A percentile compares a stretch with the other conserved stretches of the same genome.
phyloP scores from a whole-genome alignment of 2,888 invertebrate genomes.

The Phengaris alcon region DNA sequence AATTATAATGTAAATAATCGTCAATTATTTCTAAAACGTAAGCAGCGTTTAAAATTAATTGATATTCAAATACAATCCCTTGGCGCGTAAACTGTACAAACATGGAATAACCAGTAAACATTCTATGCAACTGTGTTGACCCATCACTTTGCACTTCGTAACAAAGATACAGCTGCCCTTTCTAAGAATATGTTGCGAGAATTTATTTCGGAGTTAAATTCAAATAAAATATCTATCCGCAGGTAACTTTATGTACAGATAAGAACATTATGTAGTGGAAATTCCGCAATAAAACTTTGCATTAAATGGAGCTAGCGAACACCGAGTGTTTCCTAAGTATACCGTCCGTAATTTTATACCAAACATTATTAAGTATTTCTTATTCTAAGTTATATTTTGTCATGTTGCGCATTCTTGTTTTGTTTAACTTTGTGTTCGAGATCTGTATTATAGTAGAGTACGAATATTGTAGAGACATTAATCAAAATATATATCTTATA shows the following conservation, averaged over 20 bases:
- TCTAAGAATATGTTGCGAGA: conserved; percentile 54
- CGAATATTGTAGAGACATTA: too few species aligned
- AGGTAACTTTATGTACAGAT: conserved; percentile 11
- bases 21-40: not conserved
- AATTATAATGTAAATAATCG: too few species aligned
- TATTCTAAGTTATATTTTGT: not conserved
- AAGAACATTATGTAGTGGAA: conserved; percentile 23
- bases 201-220: conserved; percentile 16
- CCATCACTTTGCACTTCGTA: conserved; percentile 65
- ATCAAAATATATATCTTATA: too few species aligned
- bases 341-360: not conserved
- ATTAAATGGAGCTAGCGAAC: conserved; percentile 20
- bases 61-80: conserved; percentile 6
- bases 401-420: not conserved
- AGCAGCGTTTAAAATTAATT: conserved; percentile 10
- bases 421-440: not conserved
- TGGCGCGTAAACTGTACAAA: conserved; percentile 45
- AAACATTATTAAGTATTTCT: not conserved
- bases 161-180: conserved; percentile 58
- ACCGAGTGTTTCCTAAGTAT: conserved; percentile 1
- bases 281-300: conserved; percentile 11
- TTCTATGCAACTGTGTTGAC: conserved; percentile 54
- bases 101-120: conserved; percentile 48
- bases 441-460: not conserved
- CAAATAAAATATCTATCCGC: conserved; percentile 16